Conservation (phyloP, 2,888 invertebrate genomes). For the Leistus spinibarbis region DNA sequence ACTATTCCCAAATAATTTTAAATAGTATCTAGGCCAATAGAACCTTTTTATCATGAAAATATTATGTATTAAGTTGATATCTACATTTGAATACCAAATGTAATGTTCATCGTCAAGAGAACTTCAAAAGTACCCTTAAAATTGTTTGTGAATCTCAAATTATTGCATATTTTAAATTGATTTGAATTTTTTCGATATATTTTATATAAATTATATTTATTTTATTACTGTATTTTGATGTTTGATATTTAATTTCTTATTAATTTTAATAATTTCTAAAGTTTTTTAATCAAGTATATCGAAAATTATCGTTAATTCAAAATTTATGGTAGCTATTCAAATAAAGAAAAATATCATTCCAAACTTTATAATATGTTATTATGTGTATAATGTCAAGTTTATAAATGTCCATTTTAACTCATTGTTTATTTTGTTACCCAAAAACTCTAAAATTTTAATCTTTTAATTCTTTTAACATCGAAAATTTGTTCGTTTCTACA, state of each 20-base stretch:
- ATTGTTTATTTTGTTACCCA: background rate
- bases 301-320: background rate
- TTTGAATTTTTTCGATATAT: constrained; percentile 4
- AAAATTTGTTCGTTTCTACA: background rate
- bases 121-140: no score
- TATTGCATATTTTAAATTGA: background rate
- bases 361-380: background rate
- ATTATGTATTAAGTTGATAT: no score
- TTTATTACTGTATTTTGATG: background rate
- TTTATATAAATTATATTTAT: background rate
- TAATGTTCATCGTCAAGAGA: no score
- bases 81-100: no score
- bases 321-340: constrained; percentile 5
- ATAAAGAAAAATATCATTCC: background rate
- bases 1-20: no score
- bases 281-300: background rate
- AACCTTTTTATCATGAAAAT: no score
- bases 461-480: background rate
- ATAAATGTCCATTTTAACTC: background rate
- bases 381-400: background rate
- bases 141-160: constrained; percentile 1
- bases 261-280: background rate
- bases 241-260: background rate
- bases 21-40: no score
- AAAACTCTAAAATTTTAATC: background rate